phyloP scores from a whole-genome alignment of 2,113 vertebrate species.

The Cyanoderma ruficeps region DNA sequence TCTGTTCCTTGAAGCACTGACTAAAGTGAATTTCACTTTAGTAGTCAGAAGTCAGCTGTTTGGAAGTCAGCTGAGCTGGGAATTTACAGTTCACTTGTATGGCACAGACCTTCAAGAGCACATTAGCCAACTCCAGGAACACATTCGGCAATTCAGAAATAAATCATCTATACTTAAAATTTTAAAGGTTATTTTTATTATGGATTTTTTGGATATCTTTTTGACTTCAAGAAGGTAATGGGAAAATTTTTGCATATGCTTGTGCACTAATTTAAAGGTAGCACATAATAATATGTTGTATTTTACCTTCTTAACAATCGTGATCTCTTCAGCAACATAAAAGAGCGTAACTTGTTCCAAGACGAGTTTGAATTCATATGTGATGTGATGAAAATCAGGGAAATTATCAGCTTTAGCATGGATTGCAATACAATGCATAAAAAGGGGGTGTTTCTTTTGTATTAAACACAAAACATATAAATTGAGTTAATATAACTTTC shows the following conservation, averaged over 20 bases:
- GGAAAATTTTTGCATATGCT: background rate
- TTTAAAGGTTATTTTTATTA: background rate
- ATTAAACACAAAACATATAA: background rate
- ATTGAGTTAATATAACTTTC: background rate
- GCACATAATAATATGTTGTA: accelerated
- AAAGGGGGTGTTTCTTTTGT: background rate
- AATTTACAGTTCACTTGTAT: background rate
- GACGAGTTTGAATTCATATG: background rate
- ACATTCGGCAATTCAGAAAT: background rate
- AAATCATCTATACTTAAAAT: background rate
- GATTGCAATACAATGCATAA: background rate
- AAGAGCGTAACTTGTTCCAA: background rate
- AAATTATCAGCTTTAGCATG: background rate
- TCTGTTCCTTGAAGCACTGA: background rate
- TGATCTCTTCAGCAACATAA: background rate
- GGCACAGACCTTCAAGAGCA: background rate
- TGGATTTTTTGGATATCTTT: background rate
- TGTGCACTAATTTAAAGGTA: background rate
- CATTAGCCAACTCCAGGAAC: background rate
- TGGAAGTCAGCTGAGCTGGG: background rate
- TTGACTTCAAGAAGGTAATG: background rate
- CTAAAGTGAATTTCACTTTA: background rate
- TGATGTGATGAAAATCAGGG: background rate
- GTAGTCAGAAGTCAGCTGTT: too few relatives aligned
- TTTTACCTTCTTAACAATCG: background rate